Conservation (phyloP, 2,797 vertebrate genomes). For the Sebastes oblongus region DNA sequence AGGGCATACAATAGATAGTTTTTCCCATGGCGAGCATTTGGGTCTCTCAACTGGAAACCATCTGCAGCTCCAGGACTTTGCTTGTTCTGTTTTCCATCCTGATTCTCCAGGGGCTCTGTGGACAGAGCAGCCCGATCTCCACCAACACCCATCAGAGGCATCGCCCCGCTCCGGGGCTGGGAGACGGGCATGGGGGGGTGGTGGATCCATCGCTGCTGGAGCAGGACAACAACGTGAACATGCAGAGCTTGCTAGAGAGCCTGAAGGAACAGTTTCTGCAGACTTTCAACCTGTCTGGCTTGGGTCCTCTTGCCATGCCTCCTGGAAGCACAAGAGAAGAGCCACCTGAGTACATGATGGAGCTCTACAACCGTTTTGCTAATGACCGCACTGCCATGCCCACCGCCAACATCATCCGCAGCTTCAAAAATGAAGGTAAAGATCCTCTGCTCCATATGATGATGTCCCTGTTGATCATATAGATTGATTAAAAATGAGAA, state of each 20-base stretch:
- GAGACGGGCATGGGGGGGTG: conserved; percentile 86
- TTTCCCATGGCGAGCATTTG: conserved; percentile 84
- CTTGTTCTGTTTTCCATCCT: conserved; percentile 71
- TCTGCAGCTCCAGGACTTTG: conserved; percentile 73
- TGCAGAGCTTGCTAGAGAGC: conserved; percentile 88
- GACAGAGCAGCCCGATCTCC: conserved; percentile 86
- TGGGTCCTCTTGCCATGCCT: conserved; percentile 81
- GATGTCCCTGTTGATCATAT: neutral
- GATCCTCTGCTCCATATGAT: neutral
- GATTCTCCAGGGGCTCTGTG: conserved; percentile 67
- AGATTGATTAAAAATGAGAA: neutral
- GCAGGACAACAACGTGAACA: conserved; percentile 86
- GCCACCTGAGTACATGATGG: conserved; percentile 97
- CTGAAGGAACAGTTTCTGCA: conserved; percentile 92
- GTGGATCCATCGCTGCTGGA: conserved; percentile 87
- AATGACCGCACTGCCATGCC: conserved; percentile 93
- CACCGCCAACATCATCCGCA: conserved; percentile 94
- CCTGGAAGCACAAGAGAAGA: conserved; percentile 82
- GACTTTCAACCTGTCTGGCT: conserved; percentile 91
- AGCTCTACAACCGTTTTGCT: conserved; percentile 96
- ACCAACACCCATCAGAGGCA: conserved; percentile 80
- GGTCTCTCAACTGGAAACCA: conserved; percentile 74
- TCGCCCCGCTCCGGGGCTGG: conserved; percentile 74
- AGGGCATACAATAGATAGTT: conserved; percentile 53
- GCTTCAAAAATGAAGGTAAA: conserved; percentile 98